These are phyloP conservation scores for Drosophila parvula DNA, from an alignment of 1,140 invertebrate genomes.

Conservation along the genomic window DNA sequence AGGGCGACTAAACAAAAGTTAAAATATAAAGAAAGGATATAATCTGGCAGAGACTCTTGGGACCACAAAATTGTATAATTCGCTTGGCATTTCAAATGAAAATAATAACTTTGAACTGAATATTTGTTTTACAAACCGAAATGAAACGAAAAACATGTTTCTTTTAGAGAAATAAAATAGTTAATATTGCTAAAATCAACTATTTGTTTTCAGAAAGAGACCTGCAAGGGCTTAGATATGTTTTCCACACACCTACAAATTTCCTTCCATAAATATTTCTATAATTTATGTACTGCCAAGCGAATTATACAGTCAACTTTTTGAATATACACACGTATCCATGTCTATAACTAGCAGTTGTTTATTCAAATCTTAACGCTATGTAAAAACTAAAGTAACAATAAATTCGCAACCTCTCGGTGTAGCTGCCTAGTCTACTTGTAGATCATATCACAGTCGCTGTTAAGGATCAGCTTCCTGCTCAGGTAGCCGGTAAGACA, in stretches of 20 bases:
- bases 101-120: too few species aligned
- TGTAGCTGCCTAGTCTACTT: conserved; percentile 58
- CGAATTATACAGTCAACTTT: conserved; percentile 11
- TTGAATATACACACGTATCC: conserved; percentile 31
- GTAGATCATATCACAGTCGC: conserved; percentile 83
- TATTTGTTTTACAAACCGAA: neutral
- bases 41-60: conserved; percentile 28
- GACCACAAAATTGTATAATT: conserved; percentile 52
- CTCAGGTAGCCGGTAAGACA: conserved; percentile 71
- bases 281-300: neutral
- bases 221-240: too few species aligned
- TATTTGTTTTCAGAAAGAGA: neutral
- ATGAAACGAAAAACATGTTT: neutral
- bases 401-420: conserved; percentile 58
- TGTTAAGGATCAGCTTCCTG: conserved; percentile 72
- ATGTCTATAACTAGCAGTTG: conserved; percentile 65
- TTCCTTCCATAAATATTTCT: neutral
- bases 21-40: neutral
- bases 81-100: conserved; percentile 3
- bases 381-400: conserved; percentile 37
- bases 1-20: conserved; percentile 42
- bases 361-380: conserved; percentile 62
- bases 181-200: neutral
- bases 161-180: neutral
- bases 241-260: too few species aligned